phyloP scores from a whole-genome alignment of 2,888 invertebrate genomes.

The Glyphotaelius pellucidus region DNA sequence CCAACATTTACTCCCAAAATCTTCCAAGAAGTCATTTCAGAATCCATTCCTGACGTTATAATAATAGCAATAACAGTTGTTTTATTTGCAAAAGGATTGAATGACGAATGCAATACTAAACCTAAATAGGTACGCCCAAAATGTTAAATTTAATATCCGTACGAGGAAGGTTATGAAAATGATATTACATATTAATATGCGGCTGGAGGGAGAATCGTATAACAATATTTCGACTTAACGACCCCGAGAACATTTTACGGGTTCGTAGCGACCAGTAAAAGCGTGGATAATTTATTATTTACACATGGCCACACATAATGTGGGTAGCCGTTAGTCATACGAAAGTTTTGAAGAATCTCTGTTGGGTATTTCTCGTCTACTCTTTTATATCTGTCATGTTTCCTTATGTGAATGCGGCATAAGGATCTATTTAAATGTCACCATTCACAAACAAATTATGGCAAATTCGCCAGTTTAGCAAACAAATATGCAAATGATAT shows the following conservation, averaged over 20 bases:
- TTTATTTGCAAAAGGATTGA: background rate
- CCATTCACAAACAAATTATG: too few relatives aligned
- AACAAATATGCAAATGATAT: too few relatives aligned
- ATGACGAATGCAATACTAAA: background rate
- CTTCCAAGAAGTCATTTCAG: constrained; percentile 9
- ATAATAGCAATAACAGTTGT: background rate
- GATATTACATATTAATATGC: background rate
- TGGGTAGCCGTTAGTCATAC: background rate
- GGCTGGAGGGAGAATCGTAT: background rate
- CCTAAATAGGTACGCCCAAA: background rate
- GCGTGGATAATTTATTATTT: background rate
- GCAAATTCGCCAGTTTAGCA: too few relatives aligned
- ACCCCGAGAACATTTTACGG: background rate
- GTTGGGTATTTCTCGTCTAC: background rate
- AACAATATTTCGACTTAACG: background rate
- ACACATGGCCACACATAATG: background rate
- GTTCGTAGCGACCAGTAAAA: background rate
- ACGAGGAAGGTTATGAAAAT: background rate
- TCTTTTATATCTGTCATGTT: too few relatives aligned
- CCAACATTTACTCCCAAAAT: background rate
- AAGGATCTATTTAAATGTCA: too few relatives aligned
- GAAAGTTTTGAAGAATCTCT: background rate
- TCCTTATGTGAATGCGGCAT: too few relatives aligned
- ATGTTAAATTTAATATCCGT: background rate
- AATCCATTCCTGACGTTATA: background rate